A percentile compares a stretch with the other conserved stretches of the same genome.
These are phyloP conservation scores for Sarcophilus harrisii DNA, from an alignment of 2,797 vertebrate species.

Conservation along the genomic window DNA sequence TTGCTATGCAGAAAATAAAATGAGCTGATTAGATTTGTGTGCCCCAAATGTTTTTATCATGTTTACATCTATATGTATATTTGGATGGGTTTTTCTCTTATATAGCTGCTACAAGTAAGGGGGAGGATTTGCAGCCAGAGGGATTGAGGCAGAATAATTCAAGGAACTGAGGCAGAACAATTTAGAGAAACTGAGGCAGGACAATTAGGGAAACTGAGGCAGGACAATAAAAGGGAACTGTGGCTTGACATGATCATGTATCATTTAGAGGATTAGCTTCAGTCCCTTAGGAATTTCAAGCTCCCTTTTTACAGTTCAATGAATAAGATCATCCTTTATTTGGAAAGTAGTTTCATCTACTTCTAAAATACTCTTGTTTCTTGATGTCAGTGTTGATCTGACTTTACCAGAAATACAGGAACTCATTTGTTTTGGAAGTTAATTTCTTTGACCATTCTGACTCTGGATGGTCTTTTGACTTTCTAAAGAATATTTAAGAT, in stretches of 20 bases:
- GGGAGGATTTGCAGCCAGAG: no score
- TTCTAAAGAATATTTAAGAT: neutral
- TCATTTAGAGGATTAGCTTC: neutral
- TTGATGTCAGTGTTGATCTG: neutral
- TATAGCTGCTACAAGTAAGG: neutral
- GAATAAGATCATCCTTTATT: neutral
- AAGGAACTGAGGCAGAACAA: no score
- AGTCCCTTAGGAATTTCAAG: neutral
- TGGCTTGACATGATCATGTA: neutral
- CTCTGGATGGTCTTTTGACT: neutral
- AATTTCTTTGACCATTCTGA: neutral
- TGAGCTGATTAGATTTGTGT: neutral
- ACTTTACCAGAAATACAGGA: neutral
- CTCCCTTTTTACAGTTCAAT: neutral
- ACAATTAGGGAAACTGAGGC: no score
- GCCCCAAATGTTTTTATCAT: neutral
- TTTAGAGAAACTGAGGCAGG: no score
- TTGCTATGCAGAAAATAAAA: neutral
- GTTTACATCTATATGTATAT: no score
- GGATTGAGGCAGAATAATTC: no score
- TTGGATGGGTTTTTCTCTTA: neutral
- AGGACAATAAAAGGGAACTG: no score
- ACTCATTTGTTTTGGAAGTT: neutral
- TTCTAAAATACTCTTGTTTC: neutral
- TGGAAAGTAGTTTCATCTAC: neutral